These are phyloP conservation scores for Sycon ciliatum DNA, from an alignment of 37 sponge, comb jelly and placozoan genomes.

Conservation along the genomic window DNA sequence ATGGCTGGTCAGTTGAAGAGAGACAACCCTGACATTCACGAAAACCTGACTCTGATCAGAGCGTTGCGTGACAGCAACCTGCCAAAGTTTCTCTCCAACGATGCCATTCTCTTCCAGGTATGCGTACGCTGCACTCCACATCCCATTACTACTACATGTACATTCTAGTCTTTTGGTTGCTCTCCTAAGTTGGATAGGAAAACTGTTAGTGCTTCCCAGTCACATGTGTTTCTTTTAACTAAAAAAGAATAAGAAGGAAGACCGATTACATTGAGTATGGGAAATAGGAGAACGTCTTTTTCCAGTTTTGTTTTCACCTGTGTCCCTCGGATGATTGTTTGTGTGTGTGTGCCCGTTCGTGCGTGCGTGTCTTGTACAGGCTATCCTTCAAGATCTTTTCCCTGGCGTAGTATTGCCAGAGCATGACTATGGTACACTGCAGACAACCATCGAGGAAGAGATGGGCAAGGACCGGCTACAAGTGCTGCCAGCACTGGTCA, in stretches of 20 bases:
- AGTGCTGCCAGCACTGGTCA: slow-evolving; percentile 24
- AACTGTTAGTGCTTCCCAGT: no score
- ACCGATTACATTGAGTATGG: no score
- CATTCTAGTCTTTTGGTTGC: no score
- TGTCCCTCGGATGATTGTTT: no score
- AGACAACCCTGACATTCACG: slow-evolving; percentile 74
- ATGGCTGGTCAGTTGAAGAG: slow-evolving; percentile 97
- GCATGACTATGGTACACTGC: slow-evolving; percentile 89
- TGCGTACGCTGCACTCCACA: no score
- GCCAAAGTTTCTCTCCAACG: slow-evolving; percentile 91
- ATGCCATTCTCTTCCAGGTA: slow-evolving; percentile 85
- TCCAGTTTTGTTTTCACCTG: no score
- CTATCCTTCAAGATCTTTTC: slow-evolving; percentile 84
- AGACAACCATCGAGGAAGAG: slow-evolving; percentile 64
- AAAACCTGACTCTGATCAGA: slow-evolving; percentile 88
- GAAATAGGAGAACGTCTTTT: no score
- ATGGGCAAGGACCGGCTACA: slow-evolving; percentile 46
- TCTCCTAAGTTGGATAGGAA: no score
- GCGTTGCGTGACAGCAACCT: slow-evolving; percentile 96
- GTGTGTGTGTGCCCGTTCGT: not conserved
- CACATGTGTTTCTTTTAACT: no score
- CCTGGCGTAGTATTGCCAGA: slow-evolving; percentile 84
- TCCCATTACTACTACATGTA: no score
- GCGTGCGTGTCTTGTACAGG: slow-evolving; percentile 29
- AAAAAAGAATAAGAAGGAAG: no score